These are phyloP conservation scores for Rhingia rostrata DNA, from an alignment of 2,888 invertebrate genomes.

Conservation along the genomic window DNA sequence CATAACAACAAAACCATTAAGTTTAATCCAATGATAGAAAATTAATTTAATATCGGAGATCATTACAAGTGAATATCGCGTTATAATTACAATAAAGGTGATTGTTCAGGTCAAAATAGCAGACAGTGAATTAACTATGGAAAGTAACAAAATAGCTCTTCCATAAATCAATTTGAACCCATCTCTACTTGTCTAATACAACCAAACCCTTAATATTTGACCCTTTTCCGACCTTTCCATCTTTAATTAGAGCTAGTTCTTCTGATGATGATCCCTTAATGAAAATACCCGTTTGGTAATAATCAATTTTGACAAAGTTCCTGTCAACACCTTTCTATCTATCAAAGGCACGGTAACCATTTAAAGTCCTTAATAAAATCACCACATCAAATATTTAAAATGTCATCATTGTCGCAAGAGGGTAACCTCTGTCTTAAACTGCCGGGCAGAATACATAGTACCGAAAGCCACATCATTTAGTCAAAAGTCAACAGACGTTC, in stretches of 20 bases:
- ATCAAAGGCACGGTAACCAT: constrained; percentile 61
- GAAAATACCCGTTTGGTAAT: constrained; percentile 60
- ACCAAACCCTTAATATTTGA: constrained; percentile 42
- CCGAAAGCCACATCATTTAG: constrained; percentile 68
- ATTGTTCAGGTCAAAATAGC: too few relatives aligned
- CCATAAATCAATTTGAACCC: too few relatives aligned
- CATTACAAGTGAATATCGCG: too few relatives aligned
- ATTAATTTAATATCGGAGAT: too few relatives aligned
- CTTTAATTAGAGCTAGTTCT: constrained; percentile 58
- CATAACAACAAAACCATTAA: too few relatives aligned
- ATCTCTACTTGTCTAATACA: background rate
- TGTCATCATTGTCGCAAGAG: constrained; percentile 67
- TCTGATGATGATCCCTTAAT: constrained; percentile 36
- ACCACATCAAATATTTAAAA: constrained; percentile 74
- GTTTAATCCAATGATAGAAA: too few relatives aligned
- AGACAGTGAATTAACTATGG: too few relatives aligned
- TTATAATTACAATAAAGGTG: too few relatives aligned
- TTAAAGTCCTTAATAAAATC: constrained; percentile 72
- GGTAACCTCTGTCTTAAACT: constrained; percentile 45
- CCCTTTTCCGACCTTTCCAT: constrained; percentile 47
- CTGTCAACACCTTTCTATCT: constrained; percentile 63
- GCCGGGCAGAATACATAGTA: constrained; percentile 57
- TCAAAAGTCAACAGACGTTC: constrained; percentile 72
- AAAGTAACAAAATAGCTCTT: too few relatives aligned
- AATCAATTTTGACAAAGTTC: constrained; percentile 71